Evolutionary conservation across 2,888 invertebrate species (phyloP).

Genomic region (Andrena fulva): DNA sequence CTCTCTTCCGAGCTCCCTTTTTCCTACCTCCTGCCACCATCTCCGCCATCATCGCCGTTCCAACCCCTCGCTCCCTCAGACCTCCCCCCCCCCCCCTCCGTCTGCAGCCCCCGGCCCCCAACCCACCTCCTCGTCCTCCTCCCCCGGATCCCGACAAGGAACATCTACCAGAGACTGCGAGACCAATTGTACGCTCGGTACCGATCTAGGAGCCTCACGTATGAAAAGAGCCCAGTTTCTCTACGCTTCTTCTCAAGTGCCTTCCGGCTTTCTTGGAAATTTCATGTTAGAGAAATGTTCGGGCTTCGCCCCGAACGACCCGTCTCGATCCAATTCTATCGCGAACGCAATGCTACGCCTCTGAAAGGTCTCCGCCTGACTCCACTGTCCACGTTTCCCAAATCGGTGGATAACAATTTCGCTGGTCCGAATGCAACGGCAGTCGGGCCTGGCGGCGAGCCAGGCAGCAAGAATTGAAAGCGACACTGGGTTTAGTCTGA

Average conservation of each 20-base stretch:
- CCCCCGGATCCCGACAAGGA: conserved; percentile 59
- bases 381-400: background rate
- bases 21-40: conserved; percentile 68
- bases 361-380: conserved; percentile 19
- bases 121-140: background rate
- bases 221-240: conserved; percentile 69
- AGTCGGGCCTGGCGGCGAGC: too few relatives aligned
- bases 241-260: conserved; percentile 52
- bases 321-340: conserved; percentile 59
- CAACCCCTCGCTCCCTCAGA: conserved; percentile 22
- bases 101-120: background rate
- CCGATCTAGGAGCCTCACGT: conserved; percentile 69
- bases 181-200: conserved; percentile 69
- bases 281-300: conserved; percentile 46
- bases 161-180: conserved; percentile 65
- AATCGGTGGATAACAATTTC: conserved; percentile 3
- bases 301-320: conserved; percentile 4
- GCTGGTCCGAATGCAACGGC: background rate
- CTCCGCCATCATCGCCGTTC: conserved; percentile 63
- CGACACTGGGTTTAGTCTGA: too few relatives aligned
- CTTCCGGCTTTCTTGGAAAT: conserved; percentile 57
- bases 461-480: too few relatives aligned
- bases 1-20: conserved; percentile 76
- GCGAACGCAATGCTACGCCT: conserved; percentile 25
- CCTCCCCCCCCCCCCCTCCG: too few relatives aligned